Evolutionary conservation across 2,888 invertebrate genomes (phyloP).

Genomic region (Ptilodon capucinus): DNA sequence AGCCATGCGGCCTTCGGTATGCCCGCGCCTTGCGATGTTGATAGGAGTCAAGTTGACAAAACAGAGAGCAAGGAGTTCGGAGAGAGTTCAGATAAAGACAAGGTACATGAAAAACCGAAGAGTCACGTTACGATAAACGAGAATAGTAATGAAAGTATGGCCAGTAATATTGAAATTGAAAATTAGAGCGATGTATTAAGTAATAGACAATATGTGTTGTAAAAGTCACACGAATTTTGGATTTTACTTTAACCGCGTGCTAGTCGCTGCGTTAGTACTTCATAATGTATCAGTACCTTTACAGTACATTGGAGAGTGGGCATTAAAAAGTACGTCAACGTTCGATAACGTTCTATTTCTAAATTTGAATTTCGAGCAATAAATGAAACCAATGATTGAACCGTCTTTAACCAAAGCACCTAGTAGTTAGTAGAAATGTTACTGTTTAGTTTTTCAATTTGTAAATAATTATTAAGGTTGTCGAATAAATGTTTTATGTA

Average conservation of each 20-base stretch:
- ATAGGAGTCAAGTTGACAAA: constrained; percentile 58
- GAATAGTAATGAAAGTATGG: constrained; percentile 77
- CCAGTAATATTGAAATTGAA: constrained; percentile 78
- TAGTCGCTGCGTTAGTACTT: not conserved
- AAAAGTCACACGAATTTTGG: not conserved
- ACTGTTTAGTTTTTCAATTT: constrained; percentile 48
- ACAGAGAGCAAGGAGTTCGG: constrained; percentile 44
- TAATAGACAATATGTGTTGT: not conserved
- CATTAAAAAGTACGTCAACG: constrained; percentile 1
- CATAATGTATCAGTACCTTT: not conserved
- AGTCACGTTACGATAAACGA: constrained; percentile 61
- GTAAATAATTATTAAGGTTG: constrained; percentile 65
- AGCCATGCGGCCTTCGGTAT: constrained; percentile 69
- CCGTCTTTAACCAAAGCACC: constrained; percentile 39
- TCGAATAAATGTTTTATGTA: constrained; percentile 54
- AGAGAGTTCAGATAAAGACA: constrained; percentile 52
- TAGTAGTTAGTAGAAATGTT: constrained; percentile 62
- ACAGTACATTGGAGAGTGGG: not conserved
- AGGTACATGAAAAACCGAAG: constrained; percentile 51
- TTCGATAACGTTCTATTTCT: constrained; percentile 8
- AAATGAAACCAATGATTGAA: constrained; percentile 50
- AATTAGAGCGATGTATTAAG: constrained; percentile 47
- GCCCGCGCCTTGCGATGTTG: constrained; percentile 62
- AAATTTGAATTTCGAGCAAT: constrained; percentile 29
- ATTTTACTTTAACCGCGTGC: not conserved